These are phyloP conservation scores for Alcis repandata DNA, from an alignment of 2,888 invertebrate genomes.

Conservation along the genomic window DNA sequence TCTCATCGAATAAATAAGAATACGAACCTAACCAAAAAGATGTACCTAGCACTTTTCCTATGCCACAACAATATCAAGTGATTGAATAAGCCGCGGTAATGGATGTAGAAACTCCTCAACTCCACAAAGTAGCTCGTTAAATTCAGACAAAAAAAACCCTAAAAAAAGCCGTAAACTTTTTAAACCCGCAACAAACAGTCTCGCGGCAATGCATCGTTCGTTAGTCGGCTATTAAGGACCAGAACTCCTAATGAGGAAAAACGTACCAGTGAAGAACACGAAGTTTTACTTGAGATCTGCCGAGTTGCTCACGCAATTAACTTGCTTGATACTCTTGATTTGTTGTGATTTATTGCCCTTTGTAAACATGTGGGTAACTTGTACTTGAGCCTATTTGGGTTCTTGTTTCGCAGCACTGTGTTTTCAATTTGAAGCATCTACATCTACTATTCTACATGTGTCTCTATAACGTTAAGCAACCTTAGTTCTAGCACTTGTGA, in stretches of 20 bases:
- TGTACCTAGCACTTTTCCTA: not conserved
- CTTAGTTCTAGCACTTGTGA: not conserved
- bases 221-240: constrained; percentile 64
- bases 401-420: not conserved
- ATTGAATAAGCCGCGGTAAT: constrained; percentile 28
- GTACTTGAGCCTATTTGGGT: constrained; percentile 11
- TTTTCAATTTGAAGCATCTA: constrained; percentile 13
- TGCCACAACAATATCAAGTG: constrained; percentile 1
- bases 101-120: constrained; percentile 15
- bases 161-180: constrained; percentile 31
- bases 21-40: not conserved
- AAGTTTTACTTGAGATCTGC: constrained; percentile 58
- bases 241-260: constrained; percentile 73
- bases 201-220: constrained; percentile 59
- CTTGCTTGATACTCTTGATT: constrained; percentile 62
- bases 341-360: constrained; percentile 47
- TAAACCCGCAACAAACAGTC: constrained; percentile 32
- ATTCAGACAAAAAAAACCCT: constrained; percentile 18
- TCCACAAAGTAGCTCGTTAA: constrained; percentile 37
- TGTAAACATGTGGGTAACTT: constrained; percentile 2
- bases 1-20: too few relatives aligned
- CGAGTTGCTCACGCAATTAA: constrained; percentile 68
- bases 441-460: constrained; percentile 6
- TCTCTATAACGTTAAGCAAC: not conserved
- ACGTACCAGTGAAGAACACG: constrained; percentile 64